A percentile compares a stretch with the other conserved stretches of the same genome.
Conservation (phyloP, 2,113 vertebrate genomes). For the Vombatus ursinus region DNA sequence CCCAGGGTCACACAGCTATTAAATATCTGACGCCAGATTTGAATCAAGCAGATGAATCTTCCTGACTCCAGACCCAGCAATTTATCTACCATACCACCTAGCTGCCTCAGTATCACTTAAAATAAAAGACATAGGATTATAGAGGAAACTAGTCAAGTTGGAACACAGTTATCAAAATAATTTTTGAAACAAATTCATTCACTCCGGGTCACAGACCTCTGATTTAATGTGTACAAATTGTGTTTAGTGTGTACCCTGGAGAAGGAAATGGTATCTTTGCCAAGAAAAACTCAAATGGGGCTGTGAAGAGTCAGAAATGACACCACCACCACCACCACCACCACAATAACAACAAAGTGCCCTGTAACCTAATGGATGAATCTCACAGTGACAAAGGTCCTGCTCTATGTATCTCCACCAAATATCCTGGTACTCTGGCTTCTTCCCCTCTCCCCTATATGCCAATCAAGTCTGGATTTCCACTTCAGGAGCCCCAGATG, state of each 20-base stretch:
- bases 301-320: not conserved
- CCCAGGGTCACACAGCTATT: not conserved
- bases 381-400: too few relatives aligned
- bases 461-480: not conserved
- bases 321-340: too few relatives aligned
- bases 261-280: not conserved
- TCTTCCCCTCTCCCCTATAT: not conserved
- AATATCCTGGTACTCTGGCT: fast-evolving
- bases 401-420: not conserved
- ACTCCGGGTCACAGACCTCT: not conserved
- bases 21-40: not conserved
- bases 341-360: not conserved
- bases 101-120: not conserved
- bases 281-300: not conserved
- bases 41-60: not conserved
- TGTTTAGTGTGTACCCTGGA: not conserved
- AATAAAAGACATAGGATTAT: not conserved
- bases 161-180: not conserved
- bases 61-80: not conserved
- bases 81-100: not conserved
- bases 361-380: not conserved
- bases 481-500: not conserved
- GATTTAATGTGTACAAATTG: not conserved
- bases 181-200: not conserved
- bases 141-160: not conserved